These are phyloP conservation scores for Sphenodon punctatus DNA, from an alignment of 2,797 vertebrate species.

Conservation along the genomic window DNA sequence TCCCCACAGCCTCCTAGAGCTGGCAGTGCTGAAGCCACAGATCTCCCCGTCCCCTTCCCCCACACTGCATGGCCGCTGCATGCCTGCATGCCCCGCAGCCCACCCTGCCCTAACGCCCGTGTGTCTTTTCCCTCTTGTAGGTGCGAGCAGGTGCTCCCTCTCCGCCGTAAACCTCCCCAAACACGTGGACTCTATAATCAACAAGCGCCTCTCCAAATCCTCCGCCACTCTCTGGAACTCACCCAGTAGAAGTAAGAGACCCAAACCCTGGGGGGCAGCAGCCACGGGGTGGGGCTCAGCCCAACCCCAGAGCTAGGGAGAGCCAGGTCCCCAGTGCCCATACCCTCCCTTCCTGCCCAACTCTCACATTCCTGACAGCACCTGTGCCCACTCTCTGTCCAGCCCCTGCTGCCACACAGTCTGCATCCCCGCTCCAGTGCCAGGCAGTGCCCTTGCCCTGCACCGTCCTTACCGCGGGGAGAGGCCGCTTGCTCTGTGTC, in stretches of 20 bases:
- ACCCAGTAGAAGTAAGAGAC: slow-evolving; percentile 98
- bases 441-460: slow-evolving; percentile 50
- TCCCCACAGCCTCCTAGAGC: not conserved
- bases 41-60: not conserved
- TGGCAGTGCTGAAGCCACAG: no score
- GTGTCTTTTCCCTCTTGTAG: slow-evolving; percentile 83
- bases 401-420: no score
- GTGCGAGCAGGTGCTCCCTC: slow-evolving; percentile 97
- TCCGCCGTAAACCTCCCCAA: slow-evolving; percentile 99
- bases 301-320: not conserved
- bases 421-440: slow-evolving; percentile 36
- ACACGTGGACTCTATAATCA: slow-evolving; percentile 99
- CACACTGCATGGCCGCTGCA: slow-evolving; percentile 61
- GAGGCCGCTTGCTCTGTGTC: slow-evolving; percentile 48
- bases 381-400: slow-evolving; percentile 35
- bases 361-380: not conserved
- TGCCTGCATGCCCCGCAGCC: slow-evolving; percentile 58
- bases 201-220: slow-evolving; percentile 99
- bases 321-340: no score
- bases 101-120: slow-evolving; percentile 75
- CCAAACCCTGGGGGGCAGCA: slow-evolving; percentile 59
- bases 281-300: not conserved
- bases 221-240: slow-evolving; percentile 99
- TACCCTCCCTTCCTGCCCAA: not conserved
- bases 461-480: slow-evolving; percentile 33